Percentiles rank a stretch among this genome's conserved stretches.
phyloP scores from a whole-genome alignment of 2,797 vertebrate genomes.

The Silurus aristotelis region DNA sequence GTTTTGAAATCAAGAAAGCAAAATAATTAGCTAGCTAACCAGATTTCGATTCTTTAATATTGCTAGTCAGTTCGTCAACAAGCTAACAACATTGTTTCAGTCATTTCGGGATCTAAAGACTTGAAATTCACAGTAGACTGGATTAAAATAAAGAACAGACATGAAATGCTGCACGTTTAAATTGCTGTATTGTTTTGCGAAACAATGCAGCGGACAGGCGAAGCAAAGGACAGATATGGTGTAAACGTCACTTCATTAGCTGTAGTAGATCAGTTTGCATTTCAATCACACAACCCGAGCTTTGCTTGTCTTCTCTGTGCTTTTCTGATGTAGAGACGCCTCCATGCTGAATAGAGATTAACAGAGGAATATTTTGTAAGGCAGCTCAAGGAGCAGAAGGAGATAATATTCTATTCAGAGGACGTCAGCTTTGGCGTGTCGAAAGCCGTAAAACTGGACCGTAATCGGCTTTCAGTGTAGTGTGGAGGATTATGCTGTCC shows the following conservation, averaged over 20 bases:
- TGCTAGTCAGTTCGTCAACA: neutral
- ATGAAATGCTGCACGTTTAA: neutral
- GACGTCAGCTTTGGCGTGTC: slow-evolving; percentile 45
- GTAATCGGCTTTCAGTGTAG: slow-evolving; percentile 51
- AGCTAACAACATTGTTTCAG: neutral
- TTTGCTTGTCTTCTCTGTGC: neutral
- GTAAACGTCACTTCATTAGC: neutral
- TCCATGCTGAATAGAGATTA: slow-evolving; percentile 53
- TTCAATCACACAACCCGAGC: too few species aligned
- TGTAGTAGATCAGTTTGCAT: neutral
- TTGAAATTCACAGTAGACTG: too few species aligned
- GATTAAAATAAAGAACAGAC: too few species aligned
- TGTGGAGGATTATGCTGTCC: slow-evolving; percentile 51
- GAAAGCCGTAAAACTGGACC: slow-evolving; percentile 54
- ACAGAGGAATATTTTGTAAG: slow-evolving; percentile 44
- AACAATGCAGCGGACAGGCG: neutral
- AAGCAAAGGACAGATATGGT: neutral
- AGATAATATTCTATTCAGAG: slow-evolving; percentile 52
- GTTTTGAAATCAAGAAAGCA: too few species aligned
- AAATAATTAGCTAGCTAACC: neutral
- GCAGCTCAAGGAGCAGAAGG: slow-evolving; percentile 35
- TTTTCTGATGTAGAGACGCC: slow-evolving; percentile 42
- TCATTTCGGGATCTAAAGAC: neutral
- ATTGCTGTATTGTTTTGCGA: neutral
- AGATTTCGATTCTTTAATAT: neutral